These are phyloP conservation scores for Drosophila subobscura DNA, from an alignment of 1,140 invertebrate species.

Conservation along the genomic window DNA sequence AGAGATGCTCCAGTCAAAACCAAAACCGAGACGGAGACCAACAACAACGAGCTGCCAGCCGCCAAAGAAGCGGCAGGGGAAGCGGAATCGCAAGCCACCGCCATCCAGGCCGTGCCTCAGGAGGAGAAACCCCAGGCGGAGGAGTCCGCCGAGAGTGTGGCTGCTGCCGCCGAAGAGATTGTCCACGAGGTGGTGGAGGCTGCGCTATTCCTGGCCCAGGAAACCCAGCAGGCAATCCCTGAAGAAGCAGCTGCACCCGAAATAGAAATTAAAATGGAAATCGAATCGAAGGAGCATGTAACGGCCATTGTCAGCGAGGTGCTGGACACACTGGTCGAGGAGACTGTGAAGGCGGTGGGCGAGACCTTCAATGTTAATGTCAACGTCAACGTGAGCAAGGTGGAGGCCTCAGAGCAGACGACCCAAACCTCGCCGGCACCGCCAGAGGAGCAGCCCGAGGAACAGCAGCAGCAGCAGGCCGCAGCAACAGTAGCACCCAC, in stretches of 20 bases:
- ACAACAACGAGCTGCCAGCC: conserved; percentile 61
- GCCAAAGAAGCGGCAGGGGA: conserved; percentile 24
- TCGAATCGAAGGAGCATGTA: conserved; percentile 44
- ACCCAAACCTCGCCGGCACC: conserved; percentile 54
- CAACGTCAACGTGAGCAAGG: conserved; percentile 12
- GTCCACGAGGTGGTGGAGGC: conserved; percentile 73
- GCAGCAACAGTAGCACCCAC: conserved; percentile 13
- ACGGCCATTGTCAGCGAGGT: conserved; percentile 73
- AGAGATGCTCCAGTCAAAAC: neutral
- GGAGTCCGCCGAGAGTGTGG: conserved; percentile 19
- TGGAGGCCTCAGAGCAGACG: conserved; percentile 56
- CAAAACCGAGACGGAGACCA: conserved; percentile 56
- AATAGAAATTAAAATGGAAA: neutral
- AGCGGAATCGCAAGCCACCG: neutral
- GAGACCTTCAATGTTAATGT: too few species aligned
- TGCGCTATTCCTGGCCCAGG: conserved; percentile 50
- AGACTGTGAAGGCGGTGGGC: conserved; percentile 59
- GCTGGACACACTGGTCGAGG: conserved; percentile 64
- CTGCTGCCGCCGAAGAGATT: conserved; percentile 61
- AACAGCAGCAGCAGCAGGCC: conserved; percentile 11
- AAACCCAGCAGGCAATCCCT: neutral
- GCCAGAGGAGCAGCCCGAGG: conserved; percentile 2
- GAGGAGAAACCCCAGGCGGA: conserved; percentile 1
- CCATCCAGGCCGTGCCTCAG: neutral
- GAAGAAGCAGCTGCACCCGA: neutral